phyloP scores from a whole-genome alignment of 2,113 vertebrate genomes.

The Grammomys dolichurus region DNA sequence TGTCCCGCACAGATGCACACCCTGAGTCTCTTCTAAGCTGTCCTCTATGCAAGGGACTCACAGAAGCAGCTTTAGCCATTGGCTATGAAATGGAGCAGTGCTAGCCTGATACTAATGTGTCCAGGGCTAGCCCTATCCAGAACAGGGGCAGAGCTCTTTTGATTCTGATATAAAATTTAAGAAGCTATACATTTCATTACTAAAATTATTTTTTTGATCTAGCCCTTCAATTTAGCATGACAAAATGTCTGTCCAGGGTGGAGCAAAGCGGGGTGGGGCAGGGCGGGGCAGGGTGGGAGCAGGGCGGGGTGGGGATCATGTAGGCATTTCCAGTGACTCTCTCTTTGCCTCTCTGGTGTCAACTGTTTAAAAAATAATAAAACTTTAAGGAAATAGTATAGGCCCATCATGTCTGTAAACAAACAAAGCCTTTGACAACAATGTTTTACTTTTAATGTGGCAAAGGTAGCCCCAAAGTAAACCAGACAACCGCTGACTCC shows the following conservation, averaged over 20 bases:
- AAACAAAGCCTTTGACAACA: slow-evolving; percentile 68
- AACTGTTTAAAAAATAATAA: slow-evolving; percentile 46
- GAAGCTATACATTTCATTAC: slow-evolving; percentile 50
- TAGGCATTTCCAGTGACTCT: slow-evolving; percentile 47
- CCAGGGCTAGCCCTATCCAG: slow-evolving; percentile 5
- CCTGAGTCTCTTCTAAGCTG: neutral
- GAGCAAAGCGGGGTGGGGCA: too few relatives aligned
- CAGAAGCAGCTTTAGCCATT: too few relatives aligned
- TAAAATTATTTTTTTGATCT: slow-evolving; percentile 53
- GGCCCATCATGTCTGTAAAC: slow-evolving; percentile 62
- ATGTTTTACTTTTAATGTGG: slow-evolving; percentile 74
- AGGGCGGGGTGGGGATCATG: neutral
- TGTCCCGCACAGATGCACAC: neutral
- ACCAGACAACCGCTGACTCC: slow-evolving; percentile 74
- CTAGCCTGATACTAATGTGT: slow-evolving; percentile 27
- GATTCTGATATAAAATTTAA: slow-evolving; percentile 62
- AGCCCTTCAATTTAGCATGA: neutral
- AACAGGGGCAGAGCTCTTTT: neutral
- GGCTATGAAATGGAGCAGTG: too few relatives aligned
- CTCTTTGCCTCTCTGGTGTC: slow-evolving; percentile 35
- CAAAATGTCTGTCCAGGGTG: slow-evolving; percentile 32
- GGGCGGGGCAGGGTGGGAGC: neutral
- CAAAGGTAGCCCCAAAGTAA: slow-evolving; percentile 73
- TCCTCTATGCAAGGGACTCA: too few relatives aligned
- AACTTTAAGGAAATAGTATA: slow-evolving; percentile 55